Percentiles rank a stretch among this genome's conserved stretches.
Evolutionary conservation across 2,113 vertebrate species (phyloP).

Genomic region (Daboia siamensis): DNA sequence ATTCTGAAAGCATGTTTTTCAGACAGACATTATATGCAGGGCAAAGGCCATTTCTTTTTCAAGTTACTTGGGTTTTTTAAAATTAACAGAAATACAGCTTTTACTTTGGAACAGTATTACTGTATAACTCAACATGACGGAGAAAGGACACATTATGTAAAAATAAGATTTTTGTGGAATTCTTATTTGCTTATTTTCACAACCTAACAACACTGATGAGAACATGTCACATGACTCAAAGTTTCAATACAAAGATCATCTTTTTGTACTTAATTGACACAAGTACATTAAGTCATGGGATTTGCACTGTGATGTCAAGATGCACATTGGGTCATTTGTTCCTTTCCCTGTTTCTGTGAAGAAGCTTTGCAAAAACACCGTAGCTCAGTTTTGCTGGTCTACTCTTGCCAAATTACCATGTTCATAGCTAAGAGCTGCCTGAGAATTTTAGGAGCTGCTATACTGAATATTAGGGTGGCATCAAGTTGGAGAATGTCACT

Average conservation of each 20-base stretch:
- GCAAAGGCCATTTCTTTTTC: neutral
- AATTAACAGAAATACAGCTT: neutral
- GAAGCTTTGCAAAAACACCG: neutral
- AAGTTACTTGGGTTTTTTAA: neutral
- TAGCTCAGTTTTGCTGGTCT: neutral
- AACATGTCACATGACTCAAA: neutral
- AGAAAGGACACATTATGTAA: neutral
- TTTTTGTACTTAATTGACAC: neutral
- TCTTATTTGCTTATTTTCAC: neutral
- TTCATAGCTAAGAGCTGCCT: neutral
- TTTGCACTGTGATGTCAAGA: neutral
- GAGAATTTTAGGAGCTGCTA: neutral
- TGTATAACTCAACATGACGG: neutral
- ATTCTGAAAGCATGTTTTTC: conserved; percentile 2
- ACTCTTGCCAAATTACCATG: neutral
- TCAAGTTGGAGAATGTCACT: neutral
- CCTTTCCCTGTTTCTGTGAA: neutral
- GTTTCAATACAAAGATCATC: neutral
- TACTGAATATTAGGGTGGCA: neutral
- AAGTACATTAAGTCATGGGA: neutral
- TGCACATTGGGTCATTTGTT: neutral
- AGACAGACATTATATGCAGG: neutral
- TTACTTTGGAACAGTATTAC: neutral
- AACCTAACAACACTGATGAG: neutral
- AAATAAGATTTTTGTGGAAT: neutral